phyloP scores from a whole-genome alignment of 2,797 vertebrate genomes.

The Cercopithecus hamlyni region DNA sequence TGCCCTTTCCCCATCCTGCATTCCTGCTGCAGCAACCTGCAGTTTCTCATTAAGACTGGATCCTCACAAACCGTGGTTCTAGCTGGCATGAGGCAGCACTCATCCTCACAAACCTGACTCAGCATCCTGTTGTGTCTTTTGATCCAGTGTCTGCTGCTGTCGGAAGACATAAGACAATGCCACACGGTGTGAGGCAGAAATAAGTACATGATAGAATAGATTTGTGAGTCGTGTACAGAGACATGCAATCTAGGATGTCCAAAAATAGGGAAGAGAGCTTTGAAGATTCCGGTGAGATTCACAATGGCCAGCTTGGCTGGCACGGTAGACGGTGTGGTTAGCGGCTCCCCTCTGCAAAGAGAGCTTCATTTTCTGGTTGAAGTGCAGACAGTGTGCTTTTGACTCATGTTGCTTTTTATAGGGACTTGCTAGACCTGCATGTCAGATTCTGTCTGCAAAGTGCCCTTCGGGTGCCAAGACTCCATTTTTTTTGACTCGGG shows the following conservation, averaged over 20 bases:
- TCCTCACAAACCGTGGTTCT: not conserved
- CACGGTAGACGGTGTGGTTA: not conserved
- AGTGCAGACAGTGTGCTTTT: not conserved
- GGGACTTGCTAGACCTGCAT: not conserved
- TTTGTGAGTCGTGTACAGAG: not conserved
- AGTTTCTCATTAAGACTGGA: not conserved
- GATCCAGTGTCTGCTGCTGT: not conserved
- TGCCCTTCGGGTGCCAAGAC: not conserved
- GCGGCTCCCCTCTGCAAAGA: not conserved
- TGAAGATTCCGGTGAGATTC: slow-evolving; percentile 29
- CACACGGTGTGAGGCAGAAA: rapidly evolving
- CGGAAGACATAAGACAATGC: not conserved
- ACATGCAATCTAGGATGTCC: not conserved
- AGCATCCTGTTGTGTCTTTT: rapidly evolving
- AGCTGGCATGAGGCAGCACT: not conserved
- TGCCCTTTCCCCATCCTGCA: rapidly evolving
- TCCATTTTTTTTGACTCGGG: not conserved
- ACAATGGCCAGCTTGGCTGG: not conserved
- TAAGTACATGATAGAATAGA: not conserved
- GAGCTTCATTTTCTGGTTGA: not conserved
- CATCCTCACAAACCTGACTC: not conserved
- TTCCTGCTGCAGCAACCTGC: not conserved
- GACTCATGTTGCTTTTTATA: not conserved
- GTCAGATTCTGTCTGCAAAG: slow-evolving; percentile 46
- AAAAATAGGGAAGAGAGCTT: not conserved